Evolutionary conservation across 2,113 vertebrate genomes (phyloP).

Genomic region (Epinephelus cyanopodus): DNA sequence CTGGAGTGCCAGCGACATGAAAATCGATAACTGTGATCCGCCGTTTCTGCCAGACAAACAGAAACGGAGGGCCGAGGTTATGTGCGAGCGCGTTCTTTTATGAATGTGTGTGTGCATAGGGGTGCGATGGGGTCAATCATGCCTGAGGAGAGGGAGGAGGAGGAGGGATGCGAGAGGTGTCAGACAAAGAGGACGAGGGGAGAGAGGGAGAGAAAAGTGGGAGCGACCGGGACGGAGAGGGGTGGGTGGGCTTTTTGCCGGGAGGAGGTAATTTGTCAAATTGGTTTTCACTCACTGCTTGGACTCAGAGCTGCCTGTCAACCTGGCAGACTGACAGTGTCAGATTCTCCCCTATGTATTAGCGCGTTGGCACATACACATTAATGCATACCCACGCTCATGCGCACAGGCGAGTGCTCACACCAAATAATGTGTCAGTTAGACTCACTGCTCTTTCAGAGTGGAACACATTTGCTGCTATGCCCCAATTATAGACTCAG

Average conservation of each 20-base stretch:
- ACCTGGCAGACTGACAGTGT: constrained; percentile 83
- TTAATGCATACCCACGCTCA: constrained; percentile 6
- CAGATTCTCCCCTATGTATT: constrained; percentile 88
- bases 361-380: constrained; percentile 42
- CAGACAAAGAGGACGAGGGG: constrained; percentile 58
- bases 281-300: constrained; percentile 87
- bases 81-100: constrained; percentile 69
- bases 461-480: constrained; percentile 34
- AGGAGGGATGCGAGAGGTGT: constrained; percentile 50
- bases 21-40: constrained; percentile 91
- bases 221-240: constrained; percentile 53
- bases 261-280: constrained; percentile 86
- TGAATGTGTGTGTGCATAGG: constrained; percentile 38
- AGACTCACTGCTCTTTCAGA: constrained; percentile 47
- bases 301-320: constrained; percentile 86
- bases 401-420: background rate
- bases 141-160: constrained; percentile 56
- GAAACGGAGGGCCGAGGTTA: constrained; percentile 77
- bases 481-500: constrained; percentile 58
- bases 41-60: constrained; percentile 91
- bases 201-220: constrained; percentile 7
- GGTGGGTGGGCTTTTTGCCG: constrained; percentile 68
- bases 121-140: constrained; percentile 69
- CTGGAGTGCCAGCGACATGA: constrained; percentile 87
- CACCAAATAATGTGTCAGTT: constrained; percentile 54